Base-by-base conservation (phyloP, 2,113 vertebrate species). In the Lampris incognitus region DNA sequence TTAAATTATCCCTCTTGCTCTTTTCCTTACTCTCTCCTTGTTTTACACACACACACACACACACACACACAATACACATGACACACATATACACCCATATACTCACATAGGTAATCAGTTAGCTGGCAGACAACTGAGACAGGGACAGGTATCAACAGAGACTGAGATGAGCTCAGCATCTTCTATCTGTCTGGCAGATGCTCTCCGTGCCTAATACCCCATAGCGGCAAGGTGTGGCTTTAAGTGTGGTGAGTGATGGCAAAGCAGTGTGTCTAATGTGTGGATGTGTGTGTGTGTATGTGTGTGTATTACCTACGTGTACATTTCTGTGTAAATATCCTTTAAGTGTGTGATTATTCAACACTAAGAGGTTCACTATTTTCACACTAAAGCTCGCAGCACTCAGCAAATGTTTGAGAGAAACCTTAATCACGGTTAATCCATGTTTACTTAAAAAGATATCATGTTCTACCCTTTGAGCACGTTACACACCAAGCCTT, bases 391-490 rank as follows among this genome's bases (percentile, higher is more conserved):
- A 24, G 24, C 24, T 24, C 24, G 24, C 24, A 24, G 24, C 24
- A 24, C 24, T 58, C 39, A 60, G 39, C 83, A 88, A 73, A 83
- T 78, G 73, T 82, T 83, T 78, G 69, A 56, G 39, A 78, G 65
- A 61, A 42, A 65, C 74, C 69, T 63, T 49, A 40, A 49, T 85
- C 76, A 46, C 69, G 74, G 78, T 68, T 60, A 49, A 87, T 69
- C 70, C 64, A 58, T 63, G 38, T 65, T 64, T 81, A 58, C 57
- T 48, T 79, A 44, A 66, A 85, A 24, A 24, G 24, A 24, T 24
- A 24, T 24, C 24, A 24, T 24, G 24, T 24, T 24, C 24, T 24
- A 24, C 24, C 24, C 24, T 24, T 24, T 24, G 24, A 24, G 24
- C 24, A 24, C 24, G 24, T 24, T 24, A 24, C 24, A 24, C 24